phyloP scores from a whole-genome alignment of 2,113 vertebrate genomes.

The Oriolus oriolus region DNA sequence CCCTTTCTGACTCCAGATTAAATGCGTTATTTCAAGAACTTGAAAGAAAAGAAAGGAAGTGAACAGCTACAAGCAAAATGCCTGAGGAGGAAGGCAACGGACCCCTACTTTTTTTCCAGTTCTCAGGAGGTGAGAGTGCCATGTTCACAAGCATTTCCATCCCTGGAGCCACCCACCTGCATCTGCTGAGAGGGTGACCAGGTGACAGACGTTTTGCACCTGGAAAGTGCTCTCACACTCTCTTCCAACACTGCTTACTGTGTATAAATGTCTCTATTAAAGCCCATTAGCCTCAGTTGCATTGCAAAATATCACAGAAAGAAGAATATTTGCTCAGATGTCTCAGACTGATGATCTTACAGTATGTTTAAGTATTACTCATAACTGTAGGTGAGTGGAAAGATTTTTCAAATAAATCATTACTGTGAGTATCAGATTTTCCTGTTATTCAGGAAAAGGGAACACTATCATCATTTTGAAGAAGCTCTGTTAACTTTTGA shows the following conservation, averaged over 20 bases:
- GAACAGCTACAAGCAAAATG: not conserved
- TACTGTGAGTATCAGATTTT: constrained; percentile 16
- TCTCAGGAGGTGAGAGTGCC: not conserved
- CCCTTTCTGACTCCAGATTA: not conserved
- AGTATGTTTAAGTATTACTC: not conserved
- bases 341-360: constrained; percentile 24
- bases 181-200: not conserved
- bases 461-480: not conserved
- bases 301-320: not conserved
- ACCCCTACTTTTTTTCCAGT: not conserved
- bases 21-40: not conserved
- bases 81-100: not conserved
- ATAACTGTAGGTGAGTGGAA: constrained; percentile 41
- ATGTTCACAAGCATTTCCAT: not conserved
- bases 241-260: not conserved
- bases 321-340: not conserved
- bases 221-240: not conserved
- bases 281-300: not conserved
- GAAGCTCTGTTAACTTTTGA: not conserved
- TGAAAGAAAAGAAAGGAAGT: not conserved
- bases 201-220: not conserved
- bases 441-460: not conserved
- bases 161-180: not conserved
- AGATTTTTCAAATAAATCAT: constrained; percentile 16
- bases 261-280: not conserved